Percentiles rank a stretch among this genome's conserved stretches.
Evolutionary conservation across 2,888 invertebrate species (phyloP).

Genomic region (Nomada flava): DNA sequence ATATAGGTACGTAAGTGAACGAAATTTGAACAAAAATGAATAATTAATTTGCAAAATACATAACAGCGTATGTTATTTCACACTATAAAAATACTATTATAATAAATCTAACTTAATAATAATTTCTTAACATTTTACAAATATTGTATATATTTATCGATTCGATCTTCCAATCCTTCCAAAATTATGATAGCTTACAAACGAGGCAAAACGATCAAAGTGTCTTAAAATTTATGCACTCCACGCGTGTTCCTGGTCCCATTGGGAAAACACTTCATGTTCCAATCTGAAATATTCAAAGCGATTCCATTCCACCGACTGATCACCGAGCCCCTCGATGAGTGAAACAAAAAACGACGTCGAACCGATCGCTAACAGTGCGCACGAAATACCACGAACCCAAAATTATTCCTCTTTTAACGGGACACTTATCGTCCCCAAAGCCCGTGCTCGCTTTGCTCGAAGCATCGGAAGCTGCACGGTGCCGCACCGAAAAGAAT

Average conservation of each 20-base stretch:
- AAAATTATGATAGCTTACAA: background rate
- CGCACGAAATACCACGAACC: background rate
- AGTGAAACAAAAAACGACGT: background rate
- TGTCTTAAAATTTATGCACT: background rate
- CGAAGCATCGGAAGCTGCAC: background rate
- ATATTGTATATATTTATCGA: too few species aligned
- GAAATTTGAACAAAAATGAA: too few species aligned
- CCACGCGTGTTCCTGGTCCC: background rate
- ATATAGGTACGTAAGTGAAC: too few species aligned
- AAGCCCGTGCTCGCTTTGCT: background rate
- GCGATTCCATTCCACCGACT: background rate
- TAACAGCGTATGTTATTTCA: too few species aligned
- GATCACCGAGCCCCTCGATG: background rate
- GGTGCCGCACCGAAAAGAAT: background rate
- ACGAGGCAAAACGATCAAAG: background rate
- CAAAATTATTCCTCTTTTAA: conserved; percentile 9
- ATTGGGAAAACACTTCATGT: conserved; percentile 3
- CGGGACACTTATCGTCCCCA: background rate
- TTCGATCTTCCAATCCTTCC: too few species aligned
- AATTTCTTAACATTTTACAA: too few species aligned
- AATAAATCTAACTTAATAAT: too few species aligned
- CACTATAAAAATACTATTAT: too few species aligned
- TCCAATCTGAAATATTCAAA: conserved; percentile 14
- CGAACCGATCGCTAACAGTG: background rate
- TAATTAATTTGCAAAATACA: too few species aligned